phyloP scores from a whole-genome alignment of 1,140 invertebrate genomes.

The Aphis gossypii region DNA sequence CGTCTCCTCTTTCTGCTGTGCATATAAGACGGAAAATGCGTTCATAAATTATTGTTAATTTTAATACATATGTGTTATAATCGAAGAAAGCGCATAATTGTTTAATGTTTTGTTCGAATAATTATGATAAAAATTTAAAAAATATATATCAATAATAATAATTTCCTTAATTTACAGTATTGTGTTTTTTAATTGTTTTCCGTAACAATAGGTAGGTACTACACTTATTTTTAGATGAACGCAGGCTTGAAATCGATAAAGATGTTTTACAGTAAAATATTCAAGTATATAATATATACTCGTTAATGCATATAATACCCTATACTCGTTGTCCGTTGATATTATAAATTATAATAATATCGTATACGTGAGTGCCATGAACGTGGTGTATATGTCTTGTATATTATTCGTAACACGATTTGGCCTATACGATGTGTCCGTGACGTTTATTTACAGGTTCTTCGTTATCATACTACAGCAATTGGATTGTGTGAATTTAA shows the following conservation, averaged over 20 bases:
- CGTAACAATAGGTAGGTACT: background rate
- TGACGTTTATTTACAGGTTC: background rate
- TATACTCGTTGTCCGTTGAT: background rate
- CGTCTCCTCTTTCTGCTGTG: background rate
- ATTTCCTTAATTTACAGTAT: background rate
- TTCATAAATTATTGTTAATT: background rate
- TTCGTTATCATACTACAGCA: background rate
- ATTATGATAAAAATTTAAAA: conserved; percentile 4
- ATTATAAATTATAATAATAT: too few relatives aligned
- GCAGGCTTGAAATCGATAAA: background rate
- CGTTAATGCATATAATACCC: background rate
- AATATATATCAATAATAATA: background rate
- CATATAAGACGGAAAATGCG: background rate
- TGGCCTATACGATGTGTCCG: background rate
- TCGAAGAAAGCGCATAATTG: background rate
- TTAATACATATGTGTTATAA: background rate
- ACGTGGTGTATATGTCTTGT: background rate
- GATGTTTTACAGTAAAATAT: background rate
- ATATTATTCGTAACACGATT: background rate
- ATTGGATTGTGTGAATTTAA: background rate
- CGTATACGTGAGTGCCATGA: too few relatives aligned
- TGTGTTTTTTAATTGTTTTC: background rate
- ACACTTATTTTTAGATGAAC: background rate
- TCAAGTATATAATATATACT: background rate
- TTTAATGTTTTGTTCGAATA: conserved; percentile 24